phyloP scores from a whole-genome alignment of 2,797 vertebrate species.

The Erithacus rubecula region DNA sequence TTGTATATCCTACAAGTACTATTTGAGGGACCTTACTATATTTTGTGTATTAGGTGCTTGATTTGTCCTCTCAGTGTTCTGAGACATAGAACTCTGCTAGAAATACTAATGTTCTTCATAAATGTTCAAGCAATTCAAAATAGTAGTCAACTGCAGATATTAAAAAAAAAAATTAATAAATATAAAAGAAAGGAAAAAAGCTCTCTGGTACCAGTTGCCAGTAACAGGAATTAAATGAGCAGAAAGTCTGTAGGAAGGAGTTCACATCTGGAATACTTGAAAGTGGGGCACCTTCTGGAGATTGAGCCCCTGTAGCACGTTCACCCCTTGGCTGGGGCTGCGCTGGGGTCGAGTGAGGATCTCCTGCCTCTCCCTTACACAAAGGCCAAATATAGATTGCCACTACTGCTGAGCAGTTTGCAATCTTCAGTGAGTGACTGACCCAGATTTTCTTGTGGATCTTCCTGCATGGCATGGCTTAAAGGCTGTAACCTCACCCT shows the following conservation, averaged over 20 bases:
- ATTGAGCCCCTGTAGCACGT: neutral
- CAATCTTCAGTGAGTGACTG: neutral
- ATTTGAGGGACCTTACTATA: neutral
- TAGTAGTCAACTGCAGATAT: neutral
- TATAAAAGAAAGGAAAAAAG: neutral
- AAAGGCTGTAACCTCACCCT: slow-evolving; percentile 29
- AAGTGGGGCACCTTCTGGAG: neutral
- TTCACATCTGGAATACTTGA: neutral
- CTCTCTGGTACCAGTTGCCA: neutral
- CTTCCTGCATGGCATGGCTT: neutral
- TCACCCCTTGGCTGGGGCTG: neutral
- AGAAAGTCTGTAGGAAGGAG: neutral
- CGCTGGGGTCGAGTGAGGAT: neutral
- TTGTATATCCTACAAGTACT: neutral
- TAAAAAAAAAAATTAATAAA: neutral
- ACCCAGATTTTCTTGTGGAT: slow-evolving; percentile 33
- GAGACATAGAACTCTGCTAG: neutral
- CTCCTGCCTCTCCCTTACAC: neutral
- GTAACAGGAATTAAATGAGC: neutral
- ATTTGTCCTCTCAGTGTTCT: neutral
- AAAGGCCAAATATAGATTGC: neutral
- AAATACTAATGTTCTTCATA: neutral
- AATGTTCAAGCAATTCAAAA: neutral
- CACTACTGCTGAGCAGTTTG: neutral
- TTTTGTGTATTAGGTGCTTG: neutral